These are phyloP conservation scores for Alsophila aescularia DNA, from an alignment of 2,888 invertebrate genomes.

Conservation along the genomic window DNA sequence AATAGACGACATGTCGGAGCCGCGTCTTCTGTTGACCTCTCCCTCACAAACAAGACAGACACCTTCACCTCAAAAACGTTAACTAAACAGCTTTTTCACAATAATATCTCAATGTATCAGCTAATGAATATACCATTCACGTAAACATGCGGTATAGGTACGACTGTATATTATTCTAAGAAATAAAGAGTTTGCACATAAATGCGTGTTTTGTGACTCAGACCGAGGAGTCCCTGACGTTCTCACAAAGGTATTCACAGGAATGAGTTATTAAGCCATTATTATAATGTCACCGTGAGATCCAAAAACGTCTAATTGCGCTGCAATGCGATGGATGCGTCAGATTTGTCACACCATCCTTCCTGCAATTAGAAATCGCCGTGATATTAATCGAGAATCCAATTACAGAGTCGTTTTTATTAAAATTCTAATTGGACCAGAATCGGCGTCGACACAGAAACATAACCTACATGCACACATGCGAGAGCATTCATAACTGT, in stretches of 20 bases:
- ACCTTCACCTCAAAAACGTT: slow-evolving; percentile 59
- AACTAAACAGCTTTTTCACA: slow-evolving; percentile 49
- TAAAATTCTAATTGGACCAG: slow-evolving; percentile 62
- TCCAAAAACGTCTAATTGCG: slow-evolving; percentile 50
- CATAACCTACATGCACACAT: slow-evolving; percentile 77
- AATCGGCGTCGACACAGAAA: slow-evolving; percentile 77
- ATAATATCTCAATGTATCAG: slow-evolving; percentile 48
- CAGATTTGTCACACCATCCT: slow-evolving; percentile 58
- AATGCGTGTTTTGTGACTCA: slow-evolving; percentile 67
- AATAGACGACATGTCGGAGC: slow-evolving; percentile 41
- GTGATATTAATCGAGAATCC: slow-evolving; percentile 52
- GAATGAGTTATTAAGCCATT: slow-evolving; percentile 72
- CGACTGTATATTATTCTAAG: slow-evolving; percentile 45
- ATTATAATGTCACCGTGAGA: slow-evolving; percentile 74
- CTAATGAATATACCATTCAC: slow-evolving; percentile 54
- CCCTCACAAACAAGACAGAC: slow-evolving; percentile 35
- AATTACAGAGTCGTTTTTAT: slow-evolving; percentile 63
- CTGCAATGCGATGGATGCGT: slow-evolving; percentile 47
- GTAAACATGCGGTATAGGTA: slow-evolving; percentile 39
- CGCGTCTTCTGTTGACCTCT: slow-evolving; percentile 50
- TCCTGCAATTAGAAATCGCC: slow-evolving; percentile 55
- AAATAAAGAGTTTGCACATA: slow-evolving; percentile 64
- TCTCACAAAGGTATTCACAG: slow-evolving; percentile 75
- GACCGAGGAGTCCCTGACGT: slow-evolving; percentile 58
- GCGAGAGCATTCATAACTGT: slow-evolving; percentile 80